Evolutionary conservation across 2,888 invertebrate genomes (phyloP).

Genomic region (Synergus japonicus): DNA sequence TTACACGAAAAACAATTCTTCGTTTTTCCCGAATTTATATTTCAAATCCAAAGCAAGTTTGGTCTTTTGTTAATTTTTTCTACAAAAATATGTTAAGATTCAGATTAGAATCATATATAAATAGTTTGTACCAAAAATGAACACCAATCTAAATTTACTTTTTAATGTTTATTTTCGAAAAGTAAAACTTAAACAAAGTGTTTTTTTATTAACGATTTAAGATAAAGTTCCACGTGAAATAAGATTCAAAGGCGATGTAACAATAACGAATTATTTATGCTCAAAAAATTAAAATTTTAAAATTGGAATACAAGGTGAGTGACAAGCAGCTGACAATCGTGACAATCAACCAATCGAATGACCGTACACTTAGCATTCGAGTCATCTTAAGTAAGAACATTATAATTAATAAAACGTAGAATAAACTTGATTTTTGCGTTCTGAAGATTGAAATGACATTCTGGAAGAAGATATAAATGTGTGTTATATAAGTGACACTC

Average conservation of each 20-base stretch:
- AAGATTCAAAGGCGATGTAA: not conserved
- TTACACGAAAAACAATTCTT: too few species aligned
- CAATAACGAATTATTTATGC: not conserved
- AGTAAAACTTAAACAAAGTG: too few species aligned
- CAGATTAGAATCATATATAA: too few species aligned
- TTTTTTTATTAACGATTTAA: not conserved
- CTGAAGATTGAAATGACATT: not conserved
- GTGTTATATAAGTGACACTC: not conserved
- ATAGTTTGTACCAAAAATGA: too few species aligned
- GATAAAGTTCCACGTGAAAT: not conserved
- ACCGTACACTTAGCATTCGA: not conserved
- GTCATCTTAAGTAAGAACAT: not conserved
- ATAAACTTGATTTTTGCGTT: not conserved
- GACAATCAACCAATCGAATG: not conserved
- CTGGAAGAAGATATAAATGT: not conserved
- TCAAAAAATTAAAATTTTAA: not conserved
- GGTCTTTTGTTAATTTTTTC: too few species aligned
- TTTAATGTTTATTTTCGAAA: too few species aligned
- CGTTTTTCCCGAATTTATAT: too few species aligned
- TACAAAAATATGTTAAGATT: too few species aligned
- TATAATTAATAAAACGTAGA: not conserved
- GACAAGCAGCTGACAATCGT: not conserved
- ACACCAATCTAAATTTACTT: too few species aligned
- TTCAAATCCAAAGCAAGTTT: too few species aligned
- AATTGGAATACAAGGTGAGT: not conserved